Evolutionary conservation across 2,797 vertebrate species (phyloP).

Genomic region (Mormyrops attenuatus): DNA sequence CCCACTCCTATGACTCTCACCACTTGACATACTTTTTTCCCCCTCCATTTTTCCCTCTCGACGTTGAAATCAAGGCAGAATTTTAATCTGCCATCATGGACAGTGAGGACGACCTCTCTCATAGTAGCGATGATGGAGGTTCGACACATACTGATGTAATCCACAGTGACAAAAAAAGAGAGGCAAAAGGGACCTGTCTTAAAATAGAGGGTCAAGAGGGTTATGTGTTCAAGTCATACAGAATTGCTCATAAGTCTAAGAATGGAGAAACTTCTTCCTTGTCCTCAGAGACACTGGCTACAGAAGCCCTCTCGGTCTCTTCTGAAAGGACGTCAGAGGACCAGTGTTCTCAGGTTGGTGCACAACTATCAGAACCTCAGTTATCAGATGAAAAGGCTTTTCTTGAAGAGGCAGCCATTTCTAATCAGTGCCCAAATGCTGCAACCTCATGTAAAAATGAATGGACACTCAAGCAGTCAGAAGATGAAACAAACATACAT

Average conservation of each 20-base stretch:
- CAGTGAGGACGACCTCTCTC: constrained; percentile 58
- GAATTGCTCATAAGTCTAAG: constrained; percentile 49
- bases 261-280: constrained; percentile 45
- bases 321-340: constrained; percentile 44
- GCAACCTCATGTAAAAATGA: constrained; percentile 30
- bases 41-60: constrained; percentile 38
- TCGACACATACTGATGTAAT: constrained; percentile 48
- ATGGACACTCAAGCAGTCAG: constrained; percentile 39
- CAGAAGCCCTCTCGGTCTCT: constrained; percentile 59
- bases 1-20: constrained; percentile 54
- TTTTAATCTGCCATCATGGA: constrained; percentile 63
- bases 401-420: constrained; percentile 43
- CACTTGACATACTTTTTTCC: constrained; percentile 36
- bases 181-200: constrained; percentile 64
- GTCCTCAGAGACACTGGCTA: constrained; percentile 61
- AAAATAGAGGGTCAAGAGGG: constrained; percentile 72
- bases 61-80: constrained; percentile 45
- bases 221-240: constrained; percentile 73
- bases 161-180: constrained; percentile 56
- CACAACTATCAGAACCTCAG: constrained; percentile 45
- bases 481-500: constrained; percentile 52
- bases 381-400: constrained; percentile 29
- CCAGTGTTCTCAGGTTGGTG: constrained; percentile 62
- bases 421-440: constrained; percentile 49
- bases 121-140: constrained; percentile 50